A percentile compares a stretch with the other conserved stretches of the same genome.
Evolutionary conservation across 2,888 invertebrate species (phyloP).

Genomic region (Platerodrilus igneus): DNA sequence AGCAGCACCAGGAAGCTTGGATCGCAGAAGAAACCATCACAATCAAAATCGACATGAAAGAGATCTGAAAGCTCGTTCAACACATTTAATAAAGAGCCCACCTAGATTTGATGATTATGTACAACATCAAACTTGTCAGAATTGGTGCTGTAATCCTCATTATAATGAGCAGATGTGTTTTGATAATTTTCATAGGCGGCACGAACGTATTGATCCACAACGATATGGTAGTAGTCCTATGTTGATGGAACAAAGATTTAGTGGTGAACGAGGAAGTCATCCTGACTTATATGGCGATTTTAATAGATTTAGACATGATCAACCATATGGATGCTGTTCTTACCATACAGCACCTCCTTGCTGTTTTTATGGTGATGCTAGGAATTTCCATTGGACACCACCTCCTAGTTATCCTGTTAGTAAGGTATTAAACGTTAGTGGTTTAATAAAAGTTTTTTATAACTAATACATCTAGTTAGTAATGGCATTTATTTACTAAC

Average conservation of each 20-base stretch:
- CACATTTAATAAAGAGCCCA: conserved; percentile 49
- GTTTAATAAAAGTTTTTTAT: too few relatives aligned
- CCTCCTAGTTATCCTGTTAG: conserved; percentile 35
- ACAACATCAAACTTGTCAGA: conserved; percentile 33
- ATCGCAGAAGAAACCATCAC: conserved; percentile 49
- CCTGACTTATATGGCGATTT: conserved; percentile 44
- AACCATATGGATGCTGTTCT: conserved; percentile 39
- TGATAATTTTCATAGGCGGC: conserved; percentile 57
- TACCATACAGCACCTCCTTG: conserved; percentile 43
- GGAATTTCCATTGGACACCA: conserved; percentile 42
- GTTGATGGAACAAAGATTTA: conserved; percentile 41
- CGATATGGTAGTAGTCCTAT: conserved; percentile 50
- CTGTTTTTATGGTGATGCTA: conserved; percentile 39
- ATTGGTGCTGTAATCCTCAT: conserved; percentile 42
- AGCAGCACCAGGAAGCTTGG: conserved; percentile 37
- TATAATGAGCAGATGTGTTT: conserved; percentile 36
- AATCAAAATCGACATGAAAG: conserved; percentile 55
- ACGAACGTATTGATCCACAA: conserved; percentile 51
- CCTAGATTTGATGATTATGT: conserved; percentile 41
- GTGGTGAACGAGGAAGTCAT: conserved; percentile 41
- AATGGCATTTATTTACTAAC: too few relatives aligned
- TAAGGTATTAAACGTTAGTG: conserved; percentile 26
- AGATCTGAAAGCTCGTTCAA: conserved; percentile 61
- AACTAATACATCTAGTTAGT: too few relatives aligned
- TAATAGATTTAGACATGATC: conserved; percentile 29